These are phyloP conservation scores for Empidonax traillii DNA, from an alignment of 2,113 vertebrate genomes.

Conservation along the genomic window DNA sequence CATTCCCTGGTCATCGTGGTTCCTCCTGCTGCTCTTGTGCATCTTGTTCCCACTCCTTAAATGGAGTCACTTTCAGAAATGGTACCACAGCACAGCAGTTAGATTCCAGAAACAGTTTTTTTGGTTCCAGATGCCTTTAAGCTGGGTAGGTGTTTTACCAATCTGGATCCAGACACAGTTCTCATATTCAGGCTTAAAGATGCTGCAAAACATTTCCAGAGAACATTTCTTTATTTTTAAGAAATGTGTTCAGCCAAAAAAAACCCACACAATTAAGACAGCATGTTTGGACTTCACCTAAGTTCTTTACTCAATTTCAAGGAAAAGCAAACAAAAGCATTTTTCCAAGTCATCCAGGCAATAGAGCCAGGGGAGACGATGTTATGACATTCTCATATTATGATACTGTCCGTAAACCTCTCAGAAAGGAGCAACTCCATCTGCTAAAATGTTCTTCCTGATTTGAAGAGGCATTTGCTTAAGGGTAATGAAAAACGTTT, in stretches of 20 bases:
- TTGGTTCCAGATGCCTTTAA: background rate
- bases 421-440: background rate
- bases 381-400: background rate
- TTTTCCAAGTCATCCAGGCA: background rate
- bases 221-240: background rate
- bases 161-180: background rate
- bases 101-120: background rate
- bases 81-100: background rate
- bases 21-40: background rate
- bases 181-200: background rate
- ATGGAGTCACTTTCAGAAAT: background rate
- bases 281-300: background rate
- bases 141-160: background rate
- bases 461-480: background rate
- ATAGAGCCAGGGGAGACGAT: background rate
- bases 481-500: background rate
- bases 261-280: background rate
- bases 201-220: background rate
- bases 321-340: background rate
- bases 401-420: background rate
- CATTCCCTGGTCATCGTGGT: rapidly evolving
- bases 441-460: background rate
- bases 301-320: background rate
- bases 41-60: background rate
- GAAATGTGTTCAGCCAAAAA: background rate